phyloP scores from a whole-genome alignment of 1,140 invertebrate species.

The Psix sp. region DNA sequence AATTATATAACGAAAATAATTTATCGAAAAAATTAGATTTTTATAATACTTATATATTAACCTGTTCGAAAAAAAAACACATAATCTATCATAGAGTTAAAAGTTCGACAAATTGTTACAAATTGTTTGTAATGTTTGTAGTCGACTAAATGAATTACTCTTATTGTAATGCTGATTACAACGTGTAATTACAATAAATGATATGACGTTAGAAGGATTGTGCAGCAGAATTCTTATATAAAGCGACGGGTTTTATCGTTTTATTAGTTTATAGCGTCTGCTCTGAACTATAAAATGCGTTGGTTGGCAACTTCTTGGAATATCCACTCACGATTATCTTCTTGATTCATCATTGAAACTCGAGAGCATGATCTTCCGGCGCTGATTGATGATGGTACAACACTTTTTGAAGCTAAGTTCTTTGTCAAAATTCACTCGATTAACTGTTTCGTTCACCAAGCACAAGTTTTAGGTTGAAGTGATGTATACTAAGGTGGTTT shows the following conservation, averaged over 20 bases:
- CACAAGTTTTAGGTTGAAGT: no score
- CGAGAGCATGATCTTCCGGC: conserved; percentile 40
- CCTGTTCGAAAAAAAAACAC: no score
- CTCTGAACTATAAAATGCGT: conserved; percentile 47
- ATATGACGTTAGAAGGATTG: conserved; percentile 45
- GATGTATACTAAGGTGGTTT: neutral
- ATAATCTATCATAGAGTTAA: no score
- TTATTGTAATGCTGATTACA: conserved; percentile 25
- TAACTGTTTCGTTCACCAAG: conserved; percentile 14
- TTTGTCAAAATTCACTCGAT: conserved; percentile 42
- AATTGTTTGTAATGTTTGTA: conserved; percentile 12
- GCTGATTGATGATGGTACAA: conserved; percentile 40
- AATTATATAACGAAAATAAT: no score
- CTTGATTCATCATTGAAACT: conserved; percentile 42
- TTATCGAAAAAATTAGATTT: no score
- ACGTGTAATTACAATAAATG: conserved; percentile 19
- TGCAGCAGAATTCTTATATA: conserved; percentile 46
- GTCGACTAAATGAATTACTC: conserved; percentile 23
- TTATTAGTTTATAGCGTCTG: conserved; percentile 56
- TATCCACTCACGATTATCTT: conserved; percentile 37
- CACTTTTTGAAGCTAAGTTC: conserved; percentile 31
- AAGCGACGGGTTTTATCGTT: conserved; percentile 57
- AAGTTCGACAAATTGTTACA: conserved; percentile 23
- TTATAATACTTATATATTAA: no score
- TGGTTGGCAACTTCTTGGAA: conserved; percentile 39